Evolutionary conservation across 2,888 invertebrate genomes (phyloP), one percentile per base, ranked within the genome.

Genomic region (Lepidocyrtoides sp.): DNA sequence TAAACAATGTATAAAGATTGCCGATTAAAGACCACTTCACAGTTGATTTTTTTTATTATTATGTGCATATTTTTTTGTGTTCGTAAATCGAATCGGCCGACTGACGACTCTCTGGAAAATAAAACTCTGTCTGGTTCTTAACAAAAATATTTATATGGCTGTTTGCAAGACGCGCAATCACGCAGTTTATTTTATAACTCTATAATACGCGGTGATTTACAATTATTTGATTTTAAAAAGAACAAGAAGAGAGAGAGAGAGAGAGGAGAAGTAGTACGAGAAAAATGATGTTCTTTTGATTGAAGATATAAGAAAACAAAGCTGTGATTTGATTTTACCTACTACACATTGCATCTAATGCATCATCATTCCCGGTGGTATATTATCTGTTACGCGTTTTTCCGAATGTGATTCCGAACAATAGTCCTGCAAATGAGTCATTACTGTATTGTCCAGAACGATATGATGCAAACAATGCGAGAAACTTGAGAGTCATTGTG

Each of bases 391-490:
- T n/a, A n/a, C n/a, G n/a, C 23, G 17, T 41, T 17, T 32, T 69
- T 32, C n/a, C 41, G 54, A 23, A 12, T 32, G 1, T 77, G 86
- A 57, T 26, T 72, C 14, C 12, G 29, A 81, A 88, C 88, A 88
- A 88, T 88, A 82, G 77, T 32, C 1, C n/a, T 32, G 26, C 41
- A 88, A 88, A 88, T 88, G 88, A 88, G 60, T 88, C 88, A 88
- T 88, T 88, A 88, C 29, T 12, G 69, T 66, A 81, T 88, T 81
- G 81, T 81, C 54, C 41, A 36, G 69, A 29, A 12, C 41, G 82
- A 0, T 7, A 54, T 54, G n/a, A 23, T 60, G 20, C 60, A 44
- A 44, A 75, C 72, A 75, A 75, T 75, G n/a, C 44, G 44, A 44
- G 72, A 48, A 75, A 75, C 44, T 32, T 66, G 66, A 29, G 72